Conservation (phyloP, 2,113 vertebrate species). For the Aphelocoma coerulescens region DNA sequence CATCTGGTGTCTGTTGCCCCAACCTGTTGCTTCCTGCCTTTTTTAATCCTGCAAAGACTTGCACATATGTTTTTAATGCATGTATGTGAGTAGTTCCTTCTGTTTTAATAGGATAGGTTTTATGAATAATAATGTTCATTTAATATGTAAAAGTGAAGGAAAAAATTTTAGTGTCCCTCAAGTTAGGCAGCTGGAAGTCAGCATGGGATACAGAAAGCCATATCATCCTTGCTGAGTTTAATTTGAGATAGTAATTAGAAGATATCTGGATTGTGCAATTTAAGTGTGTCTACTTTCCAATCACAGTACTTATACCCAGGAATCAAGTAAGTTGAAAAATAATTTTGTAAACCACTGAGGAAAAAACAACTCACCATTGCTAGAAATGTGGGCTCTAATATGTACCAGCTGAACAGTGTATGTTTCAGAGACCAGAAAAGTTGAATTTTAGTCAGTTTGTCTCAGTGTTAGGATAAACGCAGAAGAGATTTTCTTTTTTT, state of each 20-base stretch:
- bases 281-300: not conserved
- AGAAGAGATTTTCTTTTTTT: not conserved
- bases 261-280: not conserved
- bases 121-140: not conserved
- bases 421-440: not conserved
- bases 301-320: not conserved
- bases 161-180: not conserved
- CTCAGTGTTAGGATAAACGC: not conserved
- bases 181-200: not conserved
- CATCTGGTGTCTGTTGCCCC: not conserved
- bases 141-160: not conserved
- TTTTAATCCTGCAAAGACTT: conserved; percentile 27
- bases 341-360: not conserved
- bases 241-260: not conserved
- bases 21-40: conserved; percentile 38
- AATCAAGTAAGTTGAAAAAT: not conserved
- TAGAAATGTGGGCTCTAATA: not conserved
- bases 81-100: not conserved
- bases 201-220: not conserved
- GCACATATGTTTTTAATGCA: not conserved
- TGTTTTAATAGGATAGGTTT: not conserved
- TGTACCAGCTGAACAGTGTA: not conserved
- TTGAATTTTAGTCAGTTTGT: not conserved
- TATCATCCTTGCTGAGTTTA: not conserved
- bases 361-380: not conserved